Conservation (phyloP, 2,113 vertebrate species). For the Chloropsis cyanopogon region DNA sequence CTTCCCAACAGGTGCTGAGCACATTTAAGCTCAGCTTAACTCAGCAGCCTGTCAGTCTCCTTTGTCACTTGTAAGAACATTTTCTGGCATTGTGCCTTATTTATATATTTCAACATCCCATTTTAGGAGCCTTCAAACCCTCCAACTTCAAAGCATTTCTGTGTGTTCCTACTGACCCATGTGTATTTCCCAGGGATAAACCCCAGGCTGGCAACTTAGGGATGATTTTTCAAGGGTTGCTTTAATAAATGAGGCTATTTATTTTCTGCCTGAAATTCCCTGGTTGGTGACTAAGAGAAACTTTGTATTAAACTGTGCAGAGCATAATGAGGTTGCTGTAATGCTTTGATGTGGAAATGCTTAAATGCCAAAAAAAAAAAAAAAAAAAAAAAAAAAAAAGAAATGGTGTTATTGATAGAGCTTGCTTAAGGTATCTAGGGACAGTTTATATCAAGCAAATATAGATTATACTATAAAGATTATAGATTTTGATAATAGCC, state of each 20-base stretch:
- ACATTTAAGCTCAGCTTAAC: neutral
- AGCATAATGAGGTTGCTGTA: conserved; percentile 33
- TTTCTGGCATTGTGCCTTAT: neutral
- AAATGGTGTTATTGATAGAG: neutral
- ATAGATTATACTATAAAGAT: neutral
- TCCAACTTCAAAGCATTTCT: conserved; percentile 21
- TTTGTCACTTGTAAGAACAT: neutral
- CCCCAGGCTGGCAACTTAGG: neutral
- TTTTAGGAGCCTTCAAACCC: neutral
- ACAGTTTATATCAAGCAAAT: neutral
- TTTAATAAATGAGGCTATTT: conserved; percentile 57
- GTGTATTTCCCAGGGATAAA: conserved; percentile 11
- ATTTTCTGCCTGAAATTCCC: conserved; percentile 48
- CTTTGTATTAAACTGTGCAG: conserved; percentile 15
- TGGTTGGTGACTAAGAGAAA: conserved; percentile 43
- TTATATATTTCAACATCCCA: neutral
- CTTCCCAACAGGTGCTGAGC: neutral
- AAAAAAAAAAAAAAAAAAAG: neutral
- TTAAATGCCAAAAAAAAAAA: neutral
- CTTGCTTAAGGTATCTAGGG: neutral
- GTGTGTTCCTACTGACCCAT: neutral
- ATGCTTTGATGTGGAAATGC: conserved; percentile 54
- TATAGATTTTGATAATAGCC: neutral
- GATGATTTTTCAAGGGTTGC: neutral
- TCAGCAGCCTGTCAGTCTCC: neutral